Evolutionary conservation across 2,797 vertebrate genomes (phyloP).

Genomic region (Pangasius djambal): DNA sequence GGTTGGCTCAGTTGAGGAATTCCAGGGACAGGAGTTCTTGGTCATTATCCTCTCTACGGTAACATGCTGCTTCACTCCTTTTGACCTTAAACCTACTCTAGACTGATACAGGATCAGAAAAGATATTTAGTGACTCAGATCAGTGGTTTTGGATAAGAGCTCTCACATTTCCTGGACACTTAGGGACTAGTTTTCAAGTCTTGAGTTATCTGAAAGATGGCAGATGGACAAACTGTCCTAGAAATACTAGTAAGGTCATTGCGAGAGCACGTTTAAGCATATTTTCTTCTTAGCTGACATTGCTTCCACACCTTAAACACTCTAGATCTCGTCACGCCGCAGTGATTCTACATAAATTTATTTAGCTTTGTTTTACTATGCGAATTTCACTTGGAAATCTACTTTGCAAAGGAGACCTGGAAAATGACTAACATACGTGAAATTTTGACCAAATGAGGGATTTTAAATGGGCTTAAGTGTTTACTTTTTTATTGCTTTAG

Average conservation of each 20-base stretch:
- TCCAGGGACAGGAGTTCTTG: conserved; percentile 91
- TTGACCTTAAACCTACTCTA: not conserved
- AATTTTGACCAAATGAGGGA: not conserved
- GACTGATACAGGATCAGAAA: not conserved
- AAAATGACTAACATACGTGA: not conserved
- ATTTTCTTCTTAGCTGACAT: not conserved
- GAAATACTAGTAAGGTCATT: not conserved
- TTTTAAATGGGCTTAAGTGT: not conserved
- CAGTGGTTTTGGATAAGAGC: not conserved
- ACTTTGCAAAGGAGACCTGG: not conserved
- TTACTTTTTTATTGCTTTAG: not conserved
- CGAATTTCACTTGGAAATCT: not conserved
- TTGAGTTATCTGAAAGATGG: not conserved
- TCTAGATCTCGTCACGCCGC: not conserved
- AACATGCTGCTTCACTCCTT: conserved; percentile 22
- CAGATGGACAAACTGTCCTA: not conserved
- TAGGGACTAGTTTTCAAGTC: not conserved
- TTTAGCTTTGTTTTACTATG: not conserved
- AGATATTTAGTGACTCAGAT: not conserved
- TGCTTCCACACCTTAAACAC: not conserved
- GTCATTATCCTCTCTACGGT: conserved; percentile 90
- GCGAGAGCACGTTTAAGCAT: not conserved
- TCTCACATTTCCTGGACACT: no score
- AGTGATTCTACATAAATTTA: not conserved
- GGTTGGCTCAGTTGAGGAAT: conserved; percentile 96